Base-by-base conservation (phyloP, 2,888 invertebrate genomes). In the Nebria salina region DNA sequence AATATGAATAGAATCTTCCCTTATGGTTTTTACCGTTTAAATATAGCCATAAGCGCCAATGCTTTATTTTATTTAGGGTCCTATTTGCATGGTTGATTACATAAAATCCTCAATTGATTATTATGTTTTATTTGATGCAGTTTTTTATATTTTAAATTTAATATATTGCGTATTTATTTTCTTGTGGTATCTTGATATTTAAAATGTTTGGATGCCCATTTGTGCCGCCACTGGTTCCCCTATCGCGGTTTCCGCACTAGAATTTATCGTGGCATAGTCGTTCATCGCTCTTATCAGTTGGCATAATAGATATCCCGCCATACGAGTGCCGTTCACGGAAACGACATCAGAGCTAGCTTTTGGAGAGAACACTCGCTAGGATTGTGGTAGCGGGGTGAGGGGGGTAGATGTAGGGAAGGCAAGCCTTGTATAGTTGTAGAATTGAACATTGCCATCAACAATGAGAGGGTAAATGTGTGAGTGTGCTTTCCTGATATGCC, bases 251-350 rank as follows among this genome's bases (percentile, higher is more conserved):
- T 70, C 75, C 73, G 34, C 75, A 65, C 68, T 75, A 73, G 75
- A 79, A 75, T 79, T 79, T 79, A 79, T 79, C 79, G 75, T 15
- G 73, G 43, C 42, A 11, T 13, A 70, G 42, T 66, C 79, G 79
- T 79, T 79, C 79, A 79, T 79, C 74, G 79, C 74, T 79, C 75
- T 79, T 79, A 79, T 79, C 79, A 79, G 79, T 79, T 73, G 75
- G 79, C 79, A 79, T 79, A 79, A 79, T 79, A 79, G 79, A 79
- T 79, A 75, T 79, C 79, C 79, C 75, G 75, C 75, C 79, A 41
- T 79, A 74, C 68, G 79, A 79, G 79, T 74, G 75, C 66, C 79
- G 66, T 70, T 79, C 79, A 79, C 78, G 78, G 73, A 78, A 65
- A 70, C 70, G 70, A 70, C 70, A 70, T 70, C 70, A 70, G 70